These are phyloP conservation scores for Julus scanicus DNA, from an alignment of 2,888 invertebrate species.

Conservation along the genomic window DNA sequence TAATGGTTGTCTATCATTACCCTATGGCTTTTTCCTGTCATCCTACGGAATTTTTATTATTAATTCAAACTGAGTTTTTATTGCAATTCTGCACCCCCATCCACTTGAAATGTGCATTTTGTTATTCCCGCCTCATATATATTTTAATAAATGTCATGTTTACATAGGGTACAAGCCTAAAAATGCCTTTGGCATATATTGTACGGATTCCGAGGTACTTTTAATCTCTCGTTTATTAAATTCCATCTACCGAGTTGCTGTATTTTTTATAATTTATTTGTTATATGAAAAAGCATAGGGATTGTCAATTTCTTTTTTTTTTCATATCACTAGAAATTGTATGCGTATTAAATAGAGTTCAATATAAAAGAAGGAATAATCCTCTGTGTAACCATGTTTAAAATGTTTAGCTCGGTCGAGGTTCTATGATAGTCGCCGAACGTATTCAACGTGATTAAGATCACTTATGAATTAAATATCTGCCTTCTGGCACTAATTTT, in stretches of 20 bases:
- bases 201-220: not conserved
- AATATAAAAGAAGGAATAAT: not conserved
- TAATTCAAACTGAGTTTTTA: conserved; percentile 19
- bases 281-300: not conserved
- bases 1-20: not conserved
- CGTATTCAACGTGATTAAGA: not conserved
- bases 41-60: conserved; percentile 44
- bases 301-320: not conserved
- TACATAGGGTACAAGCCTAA: not conserved
- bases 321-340: not conserved
- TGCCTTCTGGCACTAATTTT: conserved; percentile 4
- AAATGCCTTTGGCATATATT: not conserved
- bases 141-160: conserved; percentile 42
- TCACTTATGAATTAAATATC: conserved; percentile 8
- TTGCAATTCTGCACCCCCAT: not conserved
- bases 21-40: not conserved
- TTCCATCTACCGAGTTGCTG: conserved; percentile 11
- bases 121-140: not conserved
- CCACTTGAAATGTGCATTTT: conserved; percentile 9
- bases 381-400: not conserved
- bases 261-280: not conserved
- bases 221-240: conserved; percentile 38
- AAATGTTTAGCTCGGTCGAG: not conserved
- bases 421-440: not conserved
- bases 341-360: not conserved